Percentiles rank a stretch among this genome's conserved stretches.
Conservation (phyloP, 2,888 invertebrate species). For the Carterocephalus palaemon region DNA sequence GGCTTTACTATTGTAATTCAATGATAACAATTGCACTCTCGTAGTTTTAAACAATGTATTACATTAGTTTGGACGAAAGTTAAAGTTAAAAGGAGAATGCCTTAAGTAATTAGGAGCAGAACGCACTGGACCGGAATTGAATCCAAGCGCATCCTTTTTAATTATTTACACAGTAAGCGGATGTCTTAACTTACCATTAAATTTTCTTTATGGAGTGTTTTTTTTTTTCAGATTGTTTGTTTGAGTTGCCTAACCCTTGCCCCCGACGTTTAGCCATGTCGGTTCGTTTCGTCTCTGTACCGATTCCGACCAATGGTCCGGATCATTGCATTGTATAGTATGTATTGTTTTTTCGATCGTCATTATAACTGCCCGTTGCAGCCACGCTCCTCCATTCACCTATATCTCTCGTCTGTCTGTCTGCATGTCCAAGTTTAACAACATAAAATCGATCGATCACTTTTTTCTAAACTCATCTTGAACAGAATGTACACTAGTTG, state of each 20-base stretch:
- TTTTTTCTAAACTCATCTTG: too few relatives aligned
- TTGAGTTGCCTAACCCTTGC: conserved; percentile 51
- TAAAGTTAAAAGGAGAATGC: too few relatives aligned
- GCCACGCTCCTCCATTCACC: too few relatives aligned
- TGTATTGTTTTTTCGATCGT: not conserved
- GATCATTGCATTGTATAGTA: conserved; percentile 35
- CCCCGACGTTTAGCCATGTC: conserved; percentile 42
- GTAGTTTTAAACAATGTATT: too few relatives aligned
- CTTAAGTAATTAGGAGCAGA: conserved; percentile 16
- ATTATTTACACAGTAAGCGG: conserved; percentile 46
- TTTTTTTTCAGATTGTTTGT: conserved; percentile 49
- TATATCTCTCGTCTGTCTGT: too few relatives aligned
- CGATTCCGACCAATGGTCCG: conserved; percentile 42
- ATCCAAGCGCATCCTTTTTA: conserved; percentile 27
- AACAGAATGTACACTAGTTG: too few relatives aligned
- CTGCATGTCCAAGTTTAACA: too few relatives aligned
- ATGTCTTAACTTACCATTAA: conserved; percentile 52
- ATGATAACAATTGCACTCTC: too few relatives aligned
- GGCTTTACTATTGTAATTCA: too few relatives aligned
- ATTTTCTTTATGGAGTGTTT: conserved; percentile 45
- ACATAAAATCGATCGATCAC: too few relatives aligned
- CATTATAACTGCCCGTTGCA: too few relatives aligned
- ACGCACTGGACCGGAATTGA: conserved; percentile 13
- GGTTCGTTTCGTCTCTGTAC: conserved; percentile 33
- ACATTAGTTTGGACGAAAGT: too few relatives aligned